Conservation (phyloP, 2,888 invertebrate species). For the Eupithecia centaureata region DNA sequence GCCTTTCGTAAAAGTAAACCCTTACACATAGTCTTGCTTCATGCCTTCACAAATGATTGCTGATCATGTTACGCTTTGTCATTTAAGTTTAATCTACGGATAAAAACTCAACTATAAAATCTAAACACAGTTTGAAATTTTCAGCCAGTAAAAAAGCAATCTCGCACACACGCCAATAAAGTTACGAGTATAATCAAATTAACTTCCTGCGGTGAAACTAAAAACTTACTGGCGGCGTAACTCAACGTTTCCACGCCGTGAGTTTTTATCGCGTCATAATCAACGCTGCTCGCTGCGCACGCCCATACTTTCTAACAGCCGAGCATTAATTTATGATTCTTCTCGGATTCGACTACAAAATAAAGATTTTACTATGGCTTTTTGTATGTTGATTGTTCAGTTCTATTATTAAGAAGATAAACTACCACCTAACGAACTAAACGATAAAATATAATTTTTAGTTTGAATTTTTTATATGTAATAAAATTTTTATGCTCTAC, state of each 20-base stretch:
- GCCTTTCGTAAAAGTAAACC: no score
- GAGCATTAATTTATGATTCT: constrained; percentile 8
- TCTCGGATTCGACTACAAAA: not conserved
- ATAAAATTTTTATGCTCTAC: no score
- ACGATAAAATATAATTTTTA: no score
- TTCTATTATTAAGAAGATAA: not conserved
- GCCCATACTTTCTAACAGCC: constrained; percentile 12
- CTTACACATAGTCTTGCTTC: no score
- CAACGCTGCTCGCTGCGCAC: constrained; percentile 13
- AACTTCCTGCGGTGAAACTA: constrained; percentile 14
- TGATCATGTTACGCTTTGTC: no score
- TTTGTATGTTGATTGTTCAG: not conserved
- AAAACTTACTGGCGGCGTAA: constrained; percentile 22
- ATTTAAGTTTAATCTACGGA: not conserved
- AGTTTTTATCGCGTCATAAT: constrained; percentile 33
- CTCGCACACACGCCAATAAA: constrained; percentile 9
- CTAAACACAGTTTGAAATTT: not conserved
- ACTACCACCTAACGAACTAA: no score
- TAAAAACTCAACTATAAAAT: not conserved
- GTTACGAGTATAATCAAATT: constrained; percentile 4
- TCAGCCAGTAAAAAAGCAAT: constrained; percentile 4
- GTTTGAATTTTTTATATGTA: no score
- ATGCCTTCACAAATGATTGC: no score
- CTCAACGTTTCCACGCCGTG: constrained; percentile 28
- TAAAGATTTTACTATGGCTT: not conserved